Conservation (phyloP, 1,140 invertebrate species). For the Prorops nasuta region DNA sequence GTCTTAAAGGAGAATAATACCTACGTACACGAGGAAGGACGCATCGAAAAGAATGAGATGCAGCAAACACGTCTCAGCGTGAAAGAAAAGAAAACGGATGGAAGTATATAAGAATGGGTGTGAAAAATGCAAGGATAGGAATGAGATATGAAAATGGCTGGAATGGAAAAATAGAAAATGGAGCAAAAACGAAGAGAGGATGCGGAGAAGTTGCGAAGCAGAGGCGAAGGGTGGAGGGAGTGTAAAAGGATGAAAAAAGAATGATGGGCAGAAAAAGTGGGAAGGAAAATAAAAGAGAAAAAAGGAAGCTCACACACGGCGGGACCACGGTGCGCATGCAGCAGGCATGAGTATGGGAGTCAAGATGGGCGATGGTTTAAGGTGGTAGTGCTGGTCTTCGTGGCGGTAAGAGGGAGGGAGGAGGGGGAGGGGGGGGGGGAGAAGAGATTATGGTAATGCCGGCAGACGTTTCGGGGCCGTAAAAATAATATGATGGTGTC, state of each 20-base stretch:
- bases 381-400: too few species aligned
- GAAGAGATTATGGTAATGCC: conserved; percentile 45
- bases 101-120: not conserved
- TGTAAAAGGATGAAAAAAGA: not conserved
- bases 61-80: not conserved
- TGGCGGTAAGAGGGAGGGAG: not conserved
- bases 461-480: conserved; percentile 43
- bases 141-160: not conserved
- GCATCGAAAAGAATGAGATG: not conserved
- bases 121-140: not conserved
- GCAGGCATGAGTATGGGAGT: too few species aligned
- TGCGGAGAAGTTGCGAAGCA: not conserved
- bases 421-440: not conserved
- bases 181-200: not conserved
- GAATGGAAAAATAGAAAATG: not conserved
- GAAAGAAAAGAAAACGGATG: not conserved
- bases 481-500: conserved; percentile 47
- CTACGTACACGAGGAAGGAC: not conserved
- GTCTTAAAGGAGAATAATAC: not conserved
- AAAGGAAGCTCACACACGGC: too few species aligned
- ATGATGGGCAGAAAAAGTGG: not conserved
- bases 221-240: not conserved
- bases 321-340: too few species aligned
- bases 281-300: too few species aligned
- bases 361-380: too few species aligned